Evolutionary conservation across 2,888 invertebrate genomes (phyloP).

Genomic region (Rhabditoides inermis): DNA sequence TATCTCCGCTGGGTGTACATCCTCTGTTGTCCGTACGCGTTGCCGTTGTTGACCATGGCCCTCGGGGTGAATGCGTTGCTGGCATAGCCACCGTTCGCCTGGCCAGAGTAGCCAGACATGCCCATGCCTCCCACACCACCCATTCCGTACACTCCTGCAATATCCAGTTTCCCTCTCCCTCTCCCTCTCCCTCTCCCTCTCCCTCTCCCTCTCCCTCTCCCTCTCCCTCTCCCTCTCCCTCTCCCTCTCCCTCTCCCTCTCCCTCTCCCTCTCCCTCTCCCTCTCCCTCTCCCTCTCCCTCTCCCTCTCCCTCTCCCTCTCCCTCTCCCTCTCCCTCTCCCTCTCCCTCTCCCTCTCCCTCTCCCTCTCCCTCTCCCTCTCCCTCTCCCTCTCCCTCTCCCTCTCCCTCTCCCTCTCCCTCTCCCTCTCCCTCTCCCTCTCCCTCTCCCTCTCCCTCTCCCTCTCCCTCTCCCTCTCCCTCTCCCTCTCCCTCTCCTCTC

Average conservation of each 20-base stretch:
- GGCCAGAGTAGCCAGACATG: too few species aligned
- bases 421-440: background rate
- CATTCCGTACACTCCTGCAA: too few species aligned
- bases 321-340: background rate
- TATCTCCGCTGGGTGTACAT: too few species aligned
- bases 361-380: background rate
- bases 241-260: background rate
- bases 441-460: background rate
- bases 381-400: background rate
- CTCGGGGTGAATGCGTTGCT: too few species aligned
- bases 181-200: background rate
- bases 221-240: background rate
- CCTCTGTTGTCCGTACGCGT: too few species aligned
- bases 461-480: background rate
- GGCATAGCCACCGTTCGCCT: too few species aligned
- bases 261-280: background rate
- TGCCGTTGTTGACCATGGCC: too few species aligned
- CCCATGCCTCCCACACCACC: too few species aligned
- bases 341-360: background rate
- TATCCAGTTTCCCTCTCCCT: too few species aligned
- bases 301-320: background rate
- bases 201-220: background rate
- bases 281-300: background rate
- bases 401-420: background rate
- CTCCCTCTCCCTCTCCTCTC: constrained; percentile 1